phyloP scores from a whole-genome alignment of 2,113 vertebrate species.

The Stegostoma tigrinum region DNA sequence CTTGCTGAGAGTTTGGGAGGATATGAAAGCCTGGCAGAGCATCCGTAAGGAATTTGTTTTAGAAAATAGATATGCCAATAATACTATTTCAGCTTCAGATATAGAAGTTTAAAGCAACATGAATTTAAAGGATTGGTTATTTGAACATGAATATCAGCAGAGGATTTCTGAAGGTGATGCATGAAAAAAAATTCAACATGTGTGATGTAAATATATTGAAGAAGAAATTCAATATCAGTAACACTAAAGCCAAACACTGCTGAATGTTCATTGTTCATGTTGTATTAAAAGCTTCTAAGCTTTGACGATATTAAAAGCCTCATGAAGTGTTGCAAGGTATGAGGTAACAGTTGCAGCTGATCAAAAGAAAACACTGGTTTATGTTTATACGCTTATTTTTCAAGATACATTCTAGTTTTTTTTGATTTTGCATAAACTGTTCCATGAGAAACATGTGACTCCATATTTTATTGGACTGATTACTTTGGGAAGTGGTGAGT shows the following conservation, averaged over 20 bases:
- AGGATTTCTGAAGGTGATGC: neutral
- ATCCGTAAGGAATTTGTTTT: conserved; percentile 72
- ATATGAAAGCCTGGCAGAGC: conserved; percentile 87
- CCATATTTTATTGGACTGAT: too few species aligned
- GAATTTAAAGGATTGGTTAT: neutral
- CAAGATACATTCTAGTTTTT: neutral
- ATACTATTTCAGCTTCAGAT: neutral
- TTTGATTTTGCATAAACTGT: neutral
- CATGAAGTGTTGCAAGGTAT: neutral
- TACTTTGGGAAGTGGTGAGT: too few species aligned
- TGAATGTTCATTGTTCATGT: neutral
- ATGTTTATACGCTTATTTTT: neutral
- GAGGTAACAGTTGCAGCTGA: neutral
- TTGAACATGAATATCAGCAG: neutral
- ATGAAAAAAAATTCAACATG: neutral
- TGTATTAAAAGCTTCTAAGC: neutral
- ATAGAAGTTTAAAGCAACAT: neutral
- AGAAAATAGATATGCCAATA: neutral
- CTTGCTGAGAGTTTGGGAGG: conserved; percentile 88
- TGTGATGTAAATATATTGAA: neutral
- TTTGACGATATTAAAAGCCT: neutral
- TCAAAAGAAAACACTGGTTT: neutral
- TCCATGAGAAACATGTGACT: neutral
- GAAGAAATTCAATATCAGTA: neutral
- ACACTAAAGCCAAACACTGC: neutral